A percentile compares a stretch with the other conserved stretches of the same genome.
phyloP scores from a whole-genome alignment of 1,140 invertebrate genomes.

The silkworm (Bombyx mori) region ASM3026992v2 NC_085110.1:5765501-5766000 shows the following conservation, averaged over 20 bases:
- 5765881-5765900: constrained; percentile 29
- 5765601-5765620: constrained; percentile 40
- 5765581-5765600: constrained; percentile 45
- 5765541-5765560: constrained; percentile 40
- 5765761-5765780: constrained; percentile 36
- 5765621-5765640: constrained; percentile 38
- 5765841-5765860: constrained; percentile 20
- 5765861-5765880: constrained; percentile 1
- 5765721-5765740: constrained; percentile 56
- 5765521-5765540: constrained; percentile 44
- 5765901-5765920: constrained; percentile 23
- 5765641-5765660: constrained; percentile 40
- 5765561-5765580: constrained; percentile 26
- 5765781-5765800: constrained; percentile 30
- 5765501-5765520: constrained; percentile 53
- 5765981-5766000: neutral
- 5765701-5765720: constrained; percentile 63
- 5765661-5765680: constrained; percentile 57
- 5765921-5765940: constrained; percentile 14
- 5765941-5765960: neutral
- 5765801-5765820: constrained; percentile 29
- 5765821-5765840: constrained; percentile 22
- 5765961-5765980: neutral
- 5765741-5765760: constrained; percentile 53
- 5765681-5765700: constrained; percentile 57